These are phyloP conservation scores for Abscondita cerata DNA, from an alignment of 2,888 invertebrate species.

Conservation along the genomic window DNA sequence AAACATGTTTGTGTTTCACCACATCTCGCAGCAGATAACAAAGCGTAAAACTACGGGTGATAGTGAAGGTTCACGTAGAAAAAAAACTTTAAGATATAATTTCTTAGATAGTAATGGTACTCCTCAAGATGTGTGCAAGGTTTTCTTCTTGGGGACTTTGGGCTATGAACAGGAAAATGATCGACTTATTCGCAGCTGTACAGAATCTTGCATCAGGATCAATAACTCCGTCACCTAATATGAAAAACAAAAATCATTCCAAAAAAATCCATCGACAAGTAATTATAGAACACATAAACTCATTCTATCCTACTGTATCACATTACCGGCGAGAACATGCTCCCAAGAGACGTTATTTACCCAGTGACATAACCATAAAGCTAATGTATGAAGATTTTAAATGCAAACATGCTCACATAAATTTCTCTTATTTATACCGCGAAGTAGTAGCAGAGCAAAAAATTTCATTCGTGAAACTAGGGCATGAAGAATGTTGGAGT, in stretches of 20 bases:
- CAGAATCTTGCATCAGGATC: no score
- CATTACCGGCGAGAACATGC: slow-evolving; percentile 33
- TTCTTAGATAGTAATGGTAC: no score
- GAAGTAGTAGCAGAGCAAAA: slow-evolving; percentile 14
- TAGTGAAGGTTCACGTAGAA: no score
- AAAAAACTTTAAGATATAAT: no score
- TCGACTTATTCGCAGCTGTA: slow-evolving; percentile 10
- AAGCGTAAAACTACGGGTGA: no score
- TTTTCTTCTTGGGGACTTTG: slow-evolving; percentile 8
- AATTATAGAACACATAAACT: slow-evolving; percentile 25
- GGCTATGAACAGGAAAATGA: slow-evolving; percentile 10
- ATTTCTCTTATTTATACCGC: slow-evolving; percentile 22
- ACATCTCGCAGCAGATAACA: no score
- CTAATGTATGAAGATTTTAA: slow-evolving; percentile 25
- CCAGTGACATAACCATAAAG: slow-evolving; percentile 23
- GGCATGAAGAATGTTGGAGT: slow-evolving; percentile 28
- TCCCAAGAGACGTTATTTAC: slow-evolving; percentile 27
- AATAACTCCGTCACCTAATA: no score
- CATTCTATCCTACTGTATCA: slow-evolving; percentile 26
- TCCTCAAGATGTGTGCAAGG: slow-evolving; percentile 4
- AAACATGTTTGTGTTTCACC: no score
- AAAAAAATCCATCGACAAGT: slow-evolving; percentile 15
- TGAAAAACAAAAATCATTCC: no score
- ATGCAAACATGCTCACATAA: slow-evolving; percentile 17
- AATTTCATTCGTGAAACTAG: slow-evolving; percentile 32